A percentile compares a stretch with the other conserved stretches of the same genome.
Evolutionary conservation across 2,888 invertebrate species (phyloP).

Genomic region (Augiades crinisus): DNA sequence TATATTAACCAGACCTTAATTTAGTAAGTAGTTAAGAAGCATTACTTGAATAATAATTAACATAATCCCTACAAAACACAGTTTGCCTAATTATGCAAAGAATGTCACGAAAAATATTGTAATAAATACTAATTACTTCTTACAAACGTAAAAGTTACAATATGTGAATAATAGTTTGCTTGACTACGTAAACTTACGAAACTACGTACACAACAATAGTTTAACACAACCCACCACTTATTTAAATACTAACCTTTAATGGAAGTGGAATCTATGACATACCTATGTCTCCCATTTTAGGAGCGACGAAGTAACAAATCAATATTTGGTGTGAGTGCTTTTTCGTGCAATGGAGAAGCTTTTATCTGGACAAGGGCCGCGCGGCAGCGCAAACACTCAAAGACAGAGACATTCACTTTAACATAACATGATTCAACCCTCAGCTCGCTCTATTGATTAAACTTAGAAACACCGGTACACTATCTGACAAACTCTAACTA

Average conservation of each 20-base stretch:
- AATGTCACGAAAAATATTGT: too few species aligned
- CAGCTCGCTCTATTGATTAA: conserved; percentile 35
- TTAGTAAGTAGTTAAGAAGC: too few species aligned
- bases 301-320: conserved; percentile 77
- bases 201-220: too few species aligned
- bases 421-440: conserved; percentile 57
- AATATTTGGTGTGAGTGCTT: conserved; percentile 81
- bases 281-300: conserved; percentile 63
- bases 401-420: conserved; percentile 75
- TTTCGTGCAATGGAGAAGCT: conserved; percentile 81
- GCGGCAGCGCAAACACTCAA: conserved; percentile 72
- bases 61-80: too few species aligned
- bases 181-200: too few species aligned
- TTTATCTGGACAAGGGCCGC: conserved; percentile 80
- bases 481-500: too few species aligned
- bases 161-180: too few species aligned
- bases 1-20: too few species aligned
- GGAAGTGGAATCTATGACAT: conserved; percentile 21
- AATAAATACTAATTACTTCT: too few species aligned
- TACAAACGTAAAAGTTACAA: too few species aligned
- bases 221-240: background rate
- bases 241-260: conserved; percentile 10
- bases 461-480: conserved; percentile 2
- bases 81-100: too few species aligned
- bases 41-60: too few species aligned